Evolutionary conservation across 2,888 invertebrate genomes (phyloP).

Genomic region (Ophonus ardosiacus): DNA sequence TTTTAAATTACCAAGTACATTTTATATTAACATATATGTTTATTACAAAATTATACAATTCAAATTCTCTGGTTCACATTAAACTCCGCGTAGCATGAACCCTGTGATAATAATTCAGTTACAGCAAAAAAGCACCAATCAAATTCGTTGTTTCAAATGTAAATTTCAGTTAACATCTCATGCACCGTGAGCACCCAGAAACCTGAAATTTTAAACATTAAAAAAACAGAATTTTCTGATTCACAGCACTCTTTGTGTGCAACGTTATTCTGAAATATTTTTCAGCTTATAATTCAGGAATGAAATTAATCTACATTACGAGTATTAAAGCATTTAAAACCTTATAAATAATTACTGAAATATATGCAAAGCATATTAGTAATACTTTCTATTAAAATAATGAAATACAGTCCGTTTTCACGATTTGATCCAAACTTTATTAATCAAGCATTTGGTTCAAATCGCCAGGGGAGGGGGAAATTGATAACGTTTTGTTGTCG

Average conservation of each 20-base stretch:
- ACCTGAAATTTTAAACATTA: constrained; percentile 19
- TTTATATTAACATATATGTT: background rate
- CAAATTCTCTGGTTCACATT: background rate
- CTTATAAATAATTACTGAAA: no score
- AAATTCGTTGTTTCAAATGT: constrained; percentile 31
- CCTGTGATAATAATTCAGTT: background rate
- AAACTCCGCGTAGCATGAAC: background rate
- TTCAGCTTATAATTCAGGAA: background rate
- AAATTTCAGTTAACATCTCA: constrained; percentile 29
- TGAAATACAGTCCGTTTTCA: no score
- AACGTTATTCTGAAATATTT: background rate
- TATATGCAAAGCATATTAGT: no score
- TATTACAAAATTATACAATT: background rate
- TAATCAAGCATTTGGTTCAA: no score
- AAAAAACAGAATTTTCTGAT: constrained; percentile 21
- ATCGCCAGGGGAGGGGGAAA: no score
- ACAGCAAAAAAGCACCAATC: constrained; percentile 10
- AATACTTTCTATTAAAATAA: no score
- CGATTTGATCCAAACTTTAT: no score
- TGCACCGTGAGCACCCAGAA: constrained; percentile 14
- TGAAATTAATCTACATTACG: background rate
- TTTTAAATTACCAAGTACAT: no score
- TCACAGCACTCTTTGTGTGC: constrained; percentile 13
- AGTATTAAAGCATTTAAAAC: background rate
- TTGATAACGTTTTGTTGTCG: no score